Base-by-base conservation (phyloP, 2,797 vertebrate species). In the Clarias fuscus region DNA sequence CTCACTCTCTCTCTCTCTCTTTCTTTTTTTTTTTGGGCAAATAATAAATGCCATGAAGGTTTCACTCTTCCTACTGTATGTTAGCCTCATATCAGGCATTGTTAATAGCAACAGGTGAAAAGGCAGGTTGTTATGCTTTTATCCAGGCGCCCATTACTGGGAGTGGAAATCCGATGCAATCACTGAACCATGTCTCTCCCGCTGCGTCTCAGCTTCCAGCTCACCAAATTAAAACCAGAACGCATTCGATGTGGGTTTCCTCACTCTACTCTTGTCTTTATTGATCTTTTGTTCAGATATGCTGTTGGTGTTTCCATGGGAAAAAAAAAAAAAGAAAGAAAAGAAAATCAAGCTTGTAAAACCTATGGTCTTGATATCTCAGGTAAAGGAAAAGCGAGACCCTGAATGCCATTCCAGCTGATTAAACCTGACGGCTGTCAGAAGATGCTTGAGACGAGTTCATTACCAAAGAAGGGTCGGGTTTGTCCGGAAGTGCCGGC, bases 361-460 rank as follows among this genome's bases (percentile, higher is more conserved):
- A 53, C 65, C 61, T 61, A 27, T 85, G 76, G 61, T 81, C 65
- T 24, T 72, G 85, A 89, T 64, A 82, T 67, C 76, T 80, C 75
- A 70, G 67, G 85, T 80, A 75, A 40, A 80, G 67, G 64, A 85
- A 56, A 82, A 40, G 68, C n/a, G 10, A 82, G 48, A 83, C 33
- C 56, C 22, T 79, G 68, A 70, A 83, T 83, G 86, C 73, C 65
- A 86, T 71, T 82, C 53, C 33, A 78, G 30, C 62, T 65, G 85
- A 86, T 84, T 85, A 88, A 81, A 87, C 84, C 71, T 48, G 86
- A 89, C 88, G 85, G 67, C 80, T 83, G 70, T 85, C 84, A 88
- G 61, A 88, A 88, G 84, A 82, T 67, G 59, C 71, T 85, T 88
- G 82, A 62, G 68, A 84, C 79, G 78, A 88, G 56, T 85, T 64